Percentiles rank a stretch among this genome's conserved stretches.
Evolutionary conservation across 2,888 invertebrate genomes (phyloP).

Genomic region (Toxonevra muliebris): DNA sequence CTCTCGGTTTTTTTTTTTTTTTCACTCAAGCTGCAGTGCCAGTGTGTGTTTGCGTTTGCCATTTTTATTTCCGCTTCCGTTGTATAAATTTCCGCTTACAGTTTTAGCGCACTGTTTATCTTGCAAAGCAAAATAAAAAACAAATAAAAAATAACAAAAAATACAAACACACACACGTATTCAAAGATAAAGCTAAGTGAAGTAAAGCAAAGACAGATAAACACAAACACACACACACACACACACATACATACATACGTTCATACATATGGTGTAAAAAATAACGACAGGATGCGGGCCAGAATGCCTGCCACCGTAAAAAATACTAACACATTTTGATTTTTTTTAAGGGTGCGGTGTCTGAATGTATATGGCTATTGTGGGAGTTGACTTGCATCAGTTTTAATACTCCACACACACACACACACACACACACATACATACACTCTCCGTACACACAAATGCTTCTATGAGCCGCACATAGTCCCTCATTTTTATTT

Average conservation of each 20-base stretch:
- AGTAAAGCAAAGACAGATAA: slow-evolving; percentile 10
- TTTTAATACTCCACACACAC: neutral
- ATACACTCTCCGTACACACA: neutral
- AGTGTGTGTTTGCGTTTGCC: neutral
- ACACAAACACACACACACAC: neutral
- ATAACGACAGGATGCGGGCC: neutral
- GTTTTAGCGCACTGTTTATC: neutral
- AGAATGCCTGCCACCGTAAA: neutral
- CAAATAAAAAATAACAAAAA: neutral
- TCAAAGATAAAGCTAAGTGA: neutral
- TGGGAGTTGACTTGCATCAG: neutral
- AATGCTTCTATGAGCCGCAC: no score
- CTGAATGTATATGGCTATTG: neutral
- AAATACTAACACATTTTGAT: neutral
- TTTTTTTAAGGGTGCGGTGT: neutral
- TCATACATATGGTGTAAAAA: neutral
- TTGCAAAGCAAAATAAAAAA: neutral
- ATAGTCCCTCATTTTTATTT: no score
- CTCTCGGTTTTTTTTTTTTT: neutral
- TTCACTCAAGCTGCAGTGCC: neutral
- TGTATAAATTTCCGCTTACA: neutral
- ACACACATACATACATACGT: neutral
- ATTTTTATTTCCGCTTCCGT: slow-evolving; percentile 5
- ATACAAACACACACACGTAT: neutral
- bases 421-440: neutral